Base-by-base conservation (phyloP, 2,888 invertebrate species). In the Apoda limacodes region DNA sequence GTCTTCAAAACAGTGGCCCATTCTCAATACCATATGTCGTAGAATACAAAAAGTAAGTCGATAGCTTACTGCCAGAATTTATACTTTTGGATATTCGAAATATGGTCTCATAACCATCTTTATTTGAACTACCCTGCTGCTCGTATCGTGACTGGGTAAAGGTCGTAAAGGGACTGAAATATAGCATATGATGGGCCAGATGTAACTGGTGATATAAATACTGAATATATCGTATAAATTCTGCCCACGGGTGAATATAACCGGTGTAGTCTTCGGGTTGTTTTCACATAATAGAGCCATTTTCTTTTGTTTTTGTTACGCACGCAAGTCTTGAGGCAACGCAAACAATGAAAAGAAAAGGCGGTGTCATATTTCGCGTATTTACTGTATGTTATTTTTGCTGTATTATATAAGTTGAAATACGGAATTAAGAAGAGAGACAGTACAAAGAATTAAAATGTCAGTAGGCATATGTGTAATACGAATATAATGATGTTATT, bases 211-310 rank as follows among this genome's bases (percentile, higher is more conserved):
- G 50, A 44, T 48, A 52, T 59, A 60, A 60, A 63, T 64, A 60
- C 57, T 60, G 72, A 71, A 66, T 68, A 70, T 71, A 72, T 71
- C 75, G 76, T 74, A 76, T 75, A 72, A 72, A 80, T 76, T 76
- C 78, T 64, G 66, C 67, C 75, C 75, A 72, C 75, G 75, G 76
- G 72, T 63, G 67, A 72, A 67, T 69, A 78, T 74, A 76, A 74
- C 70, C 66, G 70, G 61, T 61, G 62, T 70, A 71, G 71, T 74
- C 66, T 68, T 61, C 57, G 66, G 66, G 65, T 74, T 80, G 78
- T 80, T 80, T 78, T 78, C 80, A 78, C 76, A 80, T 78, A 78
- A 80, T 80, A 75, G 75, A 76, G 70, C 72, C 65, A 75, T 80
- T 76, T 78, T 69, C 76, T 76, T 78, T 72, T 76, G 78, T 78